Base-by-base conservation (phyloP, 2,113 vertebrate genomes). In the Herpetotheres cachinnans region DNA sequence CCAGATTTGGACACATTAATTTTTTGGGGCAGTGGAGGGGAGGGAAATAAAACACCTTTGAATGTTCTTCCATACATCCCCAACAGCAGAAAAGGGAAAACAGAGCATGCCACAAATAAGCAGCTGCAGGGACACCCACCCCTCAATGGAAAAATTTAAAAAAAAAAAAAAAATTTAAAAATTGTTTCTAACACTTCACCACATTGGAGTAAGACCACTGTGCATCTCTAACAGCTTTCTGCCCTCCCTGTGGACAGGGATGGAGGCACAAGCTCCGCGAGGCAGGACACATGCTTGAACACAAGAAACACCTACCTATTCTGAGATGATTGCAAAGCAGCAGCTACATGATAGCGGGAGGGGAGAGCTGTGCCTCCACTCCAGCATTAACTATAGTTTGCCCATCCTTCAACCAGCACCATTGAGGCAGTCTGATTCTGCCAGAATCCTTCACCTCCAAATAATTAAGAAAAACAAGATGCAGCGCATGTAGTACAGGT, bases 401-500 rank as follows among this genome's bases (percentile, higher is more conserved):
- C 59, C 59, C 78, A 62, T 66, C 81, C 81, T 71, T 82, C 55
- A 63, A 40, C 61, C 81, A 79, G 52, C 73, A 82, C n/a, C 72
- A 25, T 21, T 4, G 2, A 82, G 9, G 61, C 70, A 36, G 61
- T 2, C 62, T 2, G 7, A 10, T 36, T 49, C 72, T 47, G 30
- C 84, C 56, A 44, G 56, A 8, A 66, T 24, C 34, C 36, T 84
- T 50, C 7, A 3, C 72, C 69, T 67, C 69, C 42, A 50, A 36
- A 24, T 29, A 62, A 58, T 38, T 18, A 36, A 56, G 56, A 59
- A 56, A 14, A 11, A 38, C 10, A 38, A 32, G 59, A 59, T 1
- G 1, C 34, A 13, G 24, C 0, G 9, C 2, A 0, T 0, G 0
- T 1, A 42, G 72, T 15, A 36, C 36, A 58, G 70, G 62, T 25